Percentiles rank a stretch among this genome's conserved stretches.
phyloP scores from a whole-genome alignment of 1,140 invertebrate genomes.

The Aricia agestis region DNA sequence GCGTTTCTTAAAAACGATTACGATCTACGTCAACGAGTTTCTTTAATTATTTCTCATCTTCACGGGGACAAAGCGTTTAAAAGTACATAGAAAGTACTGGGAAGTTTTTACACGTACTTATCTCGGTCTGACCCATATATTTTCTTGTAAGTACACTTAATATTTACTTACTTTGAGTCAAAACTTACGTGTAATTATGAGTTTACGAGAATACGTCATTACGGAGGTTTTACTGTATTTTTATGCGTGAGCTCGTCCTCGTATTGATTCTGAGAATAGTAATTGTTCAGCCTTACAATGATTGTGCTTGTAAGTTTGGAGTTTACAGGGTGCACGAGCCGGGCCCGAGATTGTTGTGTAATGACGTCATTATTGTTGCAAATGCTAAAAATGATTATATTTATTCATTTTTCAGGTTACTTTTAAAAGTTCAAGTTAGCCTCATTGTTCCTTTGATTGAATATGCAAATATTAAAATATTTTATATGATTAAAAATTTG shows the following conservation, averaged over 20 bases:
- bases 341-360: background rate
- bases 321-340: constrained; percentile 6
- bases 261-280: constrained; percentile 16
- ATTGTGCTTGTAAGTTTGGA: constrained; percentile 9
- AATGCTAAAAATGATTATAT: background rate
- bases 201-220: constrained; percentile 10
- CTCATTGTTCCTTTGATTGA: no score
- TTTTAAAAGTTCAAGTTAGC: no score
- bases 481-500: no score
- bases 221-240: constrained; percentile 4
- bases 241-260: background rate
- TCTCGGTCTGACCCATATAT: constrained; percentile 9
- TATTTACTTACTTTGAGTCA: constrained; percentile 14
- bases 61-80: background rate
- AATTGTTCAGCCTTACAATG: background rate
- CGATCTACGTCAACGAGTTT: constrained; percentile 9
- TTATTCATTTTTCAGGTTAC: no score
- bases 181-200: constrained; percentile 3
- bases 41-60: background rate
- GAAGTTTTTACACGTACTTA: background rate
- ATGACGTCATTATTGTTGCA: background rate
- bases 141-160: constrained; percentile 14
- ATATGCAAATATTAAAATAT: no score
- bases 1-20: constrained; percentile 31
- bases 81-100: background rate